Conservation (phyloP, 2,113 vertebrate genomes). For the Orthonyx spaldingii region DNA sequence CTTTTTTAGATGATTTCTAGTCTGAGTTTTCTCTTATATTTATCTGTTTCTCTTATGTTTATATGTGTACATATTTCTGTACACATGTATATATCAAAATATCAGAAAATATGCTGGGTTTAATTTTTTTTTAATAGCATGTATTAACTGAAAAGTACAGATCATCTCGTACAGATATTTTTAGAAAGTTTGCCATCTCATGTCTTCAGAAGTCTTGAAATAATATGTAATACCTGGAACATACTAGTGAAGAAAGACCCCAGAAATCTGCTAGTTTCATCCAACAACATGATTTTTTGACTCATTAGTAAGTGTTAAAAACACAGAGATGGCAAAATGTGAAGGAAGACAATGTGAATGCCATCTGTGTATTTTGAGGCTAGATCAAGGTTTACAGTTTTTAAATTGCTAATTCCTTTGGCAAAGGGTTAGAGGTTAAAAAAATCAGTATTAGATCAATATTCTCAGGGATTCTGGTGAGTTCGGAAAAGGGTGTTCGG, state of each 20-base stretch:
- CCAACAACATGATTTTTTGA: background rate
- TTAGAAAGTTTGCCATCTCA: background rate
- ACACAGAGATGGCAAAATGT: background rate
- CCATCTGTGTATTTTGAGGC: background rate
- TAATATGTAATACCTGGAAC: background rate
- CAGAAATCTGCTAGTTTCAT: background rate
- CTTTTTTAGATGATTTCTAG: background rate
- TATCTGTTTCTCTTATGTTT: background rate
- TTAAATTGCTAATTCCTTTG: slow-evolving; percentile 7
- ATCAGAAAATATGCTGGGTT: background rate
- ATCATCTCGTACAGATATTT: background rate
- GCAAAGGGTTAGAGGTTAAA: background rate
- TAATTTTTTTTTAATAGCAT: background rate
- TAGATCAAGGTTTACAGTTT: slow-evolving; percentile 4
- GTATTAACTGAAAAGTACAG: background rate
- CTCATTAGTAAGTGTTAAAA: background rate
- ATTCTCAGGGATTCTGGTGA: background rate
- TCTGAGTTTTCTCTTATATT: background rate
- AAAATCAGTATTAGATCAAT: background rate
- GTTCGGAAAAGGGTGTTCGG: background rate
- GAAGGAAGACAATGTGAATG: background rate
- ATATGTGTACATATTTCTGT: background rate
- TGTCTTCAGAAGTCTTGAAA: background rate
- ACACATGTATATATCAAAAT: background rate
- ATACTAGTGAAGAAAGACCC: background rate